Conservation (phyloP, 2,888 invertebrate genomes). For the Oscheius sp. region DNA sequence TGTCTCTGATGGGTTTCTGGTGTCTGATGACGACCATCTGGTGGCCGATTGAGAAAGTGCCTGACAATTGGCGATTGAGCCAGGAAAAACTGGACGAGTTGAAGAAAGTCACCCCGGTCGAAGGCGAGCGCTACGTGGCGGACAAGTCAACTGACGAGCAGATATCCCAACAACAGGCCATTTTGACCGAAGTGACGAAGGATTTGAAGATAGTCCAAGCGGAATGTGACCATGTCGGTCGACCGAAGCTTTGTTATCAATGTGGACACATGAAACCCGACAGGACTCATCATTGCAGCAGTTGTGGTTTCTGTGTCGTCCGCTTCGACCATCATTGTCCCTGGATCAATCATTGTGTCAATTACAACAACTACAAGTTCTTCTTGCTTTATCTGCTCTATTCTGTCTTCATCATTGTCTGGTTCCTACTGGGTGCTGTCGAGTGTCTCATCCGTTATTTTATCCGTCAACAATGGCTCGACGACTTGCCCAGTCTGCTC, state of each 20-base stretch:
- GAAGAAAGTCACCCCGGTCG: slow-evolving; percentile 53
- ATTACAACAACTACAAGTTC: slow-evolving; percentile 62
- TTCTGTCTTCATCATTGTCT: slow-evolving; percentile 46
- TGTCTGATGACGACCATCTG: slow-evolving; percentile 51
- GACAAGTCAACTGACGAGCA: slow-evolving; percentile 55
- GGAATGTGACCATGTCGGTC: slow-evolving; percentile 52
- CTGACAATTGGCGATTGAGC: slow-evolving; percentile 40
- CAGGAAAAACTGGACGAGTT: slow-evolving; percentile 48
- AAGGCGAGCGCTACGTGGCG: slow-evolving; percentile 50
- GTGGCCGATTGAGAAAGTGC: slow-evolving; percentile 53
- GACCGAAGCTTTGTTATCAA: slow-evolving; percentile 61
- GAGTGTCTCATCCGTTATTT: slow-evolving; percentile 59
- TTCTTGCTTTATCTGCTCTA: slow-evolving; percentile 64
- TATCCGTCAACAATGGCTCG: slow-evolving; percentile 49
- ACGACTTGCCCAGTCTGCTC: slow-evolving; percentile 44
- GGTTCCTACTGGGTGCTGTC: slow-evolving; percentile 48
- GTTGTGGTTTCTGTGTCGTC: slow-evolving; percentile 64
- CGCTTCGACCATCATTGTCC: slow-evolving; percentile 65
- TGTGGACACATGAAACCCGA: slow-evolving; percentile 65
- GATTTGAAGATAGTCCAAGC: slow-evolving; percentile 40
- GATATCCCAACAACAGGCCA: slow-evolving; percentile 42
- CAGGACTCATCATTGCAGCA: slow-evolving; percentile 61
- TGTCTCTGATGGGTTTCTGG: slow-evolving; percentile 57
- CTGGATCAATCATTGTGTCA: slow-evolving; percentile 65
- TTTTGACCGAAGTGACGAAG: slow-evolving; percentile 47